A percentile compares a stretch with the other conserved stretches of the same genome.
phyloP scores from a whole-genome alignment of 2,888 invertebrate species.

The Protonemura montana region DNA sequence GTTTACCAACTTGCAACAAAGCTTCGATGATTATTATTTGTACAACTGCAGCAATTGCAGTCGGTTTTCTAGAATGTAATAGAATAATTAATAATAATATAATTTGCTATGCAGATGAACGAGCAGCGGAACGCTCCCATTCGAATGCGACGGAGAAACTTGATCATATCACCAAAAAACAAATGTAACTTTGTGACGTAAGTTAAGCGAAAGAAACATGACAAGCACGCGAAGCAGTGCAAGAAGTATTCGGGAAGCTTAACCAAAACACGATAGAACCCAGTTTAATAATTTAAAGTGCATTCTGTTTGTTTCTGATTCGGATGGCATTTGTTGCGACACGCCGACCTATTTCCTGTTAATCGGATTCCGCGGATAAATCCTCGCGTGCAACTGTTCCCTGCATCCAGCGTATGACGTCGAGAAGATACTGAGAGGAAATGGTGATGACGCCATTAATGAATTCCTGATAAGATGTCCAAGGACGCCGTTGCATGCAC shows the following conservation, averaged over 20 bases:
- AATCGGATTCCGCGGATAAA: background rate
- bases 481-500: background rate
- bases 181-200: background rate
- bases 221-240: background rate
- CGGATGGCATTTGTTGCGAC: background rate
- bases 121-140: background rate
- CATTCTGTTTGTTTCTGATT: background rate
- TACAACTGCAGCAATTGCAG: background rate
- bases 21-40: background rate
- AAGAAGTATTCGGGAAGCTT: background rate
- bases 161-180: background rate
- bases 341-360: background rate
- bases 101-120: background rate
- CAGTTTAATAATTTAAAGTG: conserved; percentile 7
- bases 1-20: background rate
- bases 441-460: background rate
- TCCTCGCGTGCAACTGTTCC: background rate
- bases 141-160: background rate
- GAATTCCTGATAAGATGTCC: background rate
- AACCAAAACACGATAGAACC: background rate
- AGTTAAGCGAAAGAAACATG: background rate
- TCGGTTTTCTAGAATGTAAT: background rate
- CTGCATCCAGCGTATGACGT: background rate
- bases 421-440: background rate
- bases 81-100: no score